Evolutionary conservation across 1,140 invertebrate species (phyloP).

Genomic region (Leptestheria dahalacensis): DNA sequence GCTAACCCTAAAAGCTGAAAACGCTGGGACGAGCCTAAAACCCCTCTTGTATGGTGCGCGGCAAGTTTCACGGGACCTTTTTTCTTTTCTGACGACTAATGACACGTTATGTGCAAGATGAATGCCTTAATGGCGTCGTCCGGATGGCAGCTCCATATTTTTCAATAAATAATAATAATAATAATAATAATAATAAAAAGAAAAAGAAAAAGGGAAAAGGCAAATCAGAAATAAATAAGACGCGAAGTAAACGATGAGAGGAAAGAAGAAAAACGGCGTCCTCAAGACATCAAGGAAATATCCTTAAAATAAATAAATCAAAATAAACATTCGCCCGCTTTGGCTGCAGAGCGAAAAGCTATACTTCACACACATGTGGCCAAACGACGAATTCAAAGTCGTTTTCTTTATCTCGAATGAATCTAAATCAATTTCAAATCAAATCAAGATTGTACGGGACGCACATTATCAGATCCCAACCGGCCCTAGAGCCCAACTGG

Average conservation of each 20-base stretch:
- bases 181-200: background rate
- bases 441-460: no score
- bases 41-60: background rate
- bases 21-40: background rate
- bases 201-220: background rate
- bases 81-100: background rate
- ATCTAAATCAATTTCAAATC: no score
- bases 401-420: no score
- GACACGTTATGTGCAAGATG: background rate
- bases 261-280: background rate
- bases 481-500: no score
- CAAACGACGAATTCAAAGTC: no score
- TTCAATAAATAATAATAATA: background rate
- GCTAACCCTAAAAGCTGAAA: background rate
- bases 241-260: background rate
- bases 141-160: background rate
- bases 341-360: no score
- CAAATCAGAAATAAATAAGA: background rate
- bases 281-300: no score
- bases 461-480: no score
- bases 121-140: background rate
- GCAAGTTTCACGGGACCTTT: background rate
- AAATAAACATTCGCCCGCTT: no score
- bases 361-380: no score
- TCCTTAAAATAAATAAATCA: no score